Evolutionary conservation across 2,888 invertebrate genomes (phyloP).

Genomic region (Lasiommata megera): DNA sequence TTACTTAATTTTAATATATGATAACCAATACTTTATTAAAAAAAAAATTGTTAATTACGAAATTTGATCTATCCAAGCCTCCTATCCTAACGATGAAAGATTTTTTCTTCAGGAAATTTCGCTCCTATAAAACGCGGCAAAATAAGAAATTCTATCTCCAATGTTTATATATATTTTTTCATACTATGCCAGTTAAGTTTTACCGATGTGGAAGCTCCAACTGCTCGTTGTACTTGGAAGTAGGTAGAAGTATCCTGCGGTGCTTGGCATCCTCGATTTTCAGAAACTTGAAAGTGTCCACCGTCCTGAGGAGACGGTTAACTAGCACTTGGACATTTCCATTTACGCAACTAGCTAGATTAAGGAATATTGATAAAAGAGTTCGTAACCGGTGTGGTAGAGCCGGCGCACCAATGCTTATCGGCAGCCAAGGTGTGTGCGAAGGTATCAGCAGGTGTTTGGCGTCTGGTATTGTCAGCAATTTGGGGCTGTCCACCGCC

Average conservation of each 20-base stretch:
- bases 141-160: no score
- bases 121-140: no score
- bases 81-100: no score
- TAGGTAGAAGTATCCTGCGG: not conserved
- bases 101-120: no score
- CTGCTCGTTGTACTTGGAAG: not conserved
- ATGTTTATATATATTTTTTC: no score
- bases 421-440: constrained; percentile 96
- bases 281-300: not conserved
- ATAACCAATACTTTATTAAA: no score
- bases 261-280: not conserved
- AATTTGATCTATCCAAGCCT: no score
- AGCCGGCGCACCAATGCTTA: constrained; percentile 92
- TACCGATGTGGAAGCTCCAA: constrained; percentile 2
- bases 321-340: not conserved
- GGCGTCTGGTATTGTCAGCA: constrained; percentile 98
- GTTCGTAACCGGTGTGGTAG: constrained; percentile 85
- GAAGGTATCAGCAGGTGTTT: constrained; percentile 94
- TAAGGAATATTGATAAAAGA: not conserved
- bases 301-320: not conserved
- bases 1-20: no score
- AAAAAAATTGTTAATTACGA: no score
- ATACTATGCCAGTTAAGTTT: not conserved
- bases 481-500: constrained; percentile 97
- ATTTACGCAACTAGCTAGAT: not conserved